phyloP scores from a whole-genome alignment of 2,113 vertebrate genomes.

The Lepidothrix coronata region DNA sequence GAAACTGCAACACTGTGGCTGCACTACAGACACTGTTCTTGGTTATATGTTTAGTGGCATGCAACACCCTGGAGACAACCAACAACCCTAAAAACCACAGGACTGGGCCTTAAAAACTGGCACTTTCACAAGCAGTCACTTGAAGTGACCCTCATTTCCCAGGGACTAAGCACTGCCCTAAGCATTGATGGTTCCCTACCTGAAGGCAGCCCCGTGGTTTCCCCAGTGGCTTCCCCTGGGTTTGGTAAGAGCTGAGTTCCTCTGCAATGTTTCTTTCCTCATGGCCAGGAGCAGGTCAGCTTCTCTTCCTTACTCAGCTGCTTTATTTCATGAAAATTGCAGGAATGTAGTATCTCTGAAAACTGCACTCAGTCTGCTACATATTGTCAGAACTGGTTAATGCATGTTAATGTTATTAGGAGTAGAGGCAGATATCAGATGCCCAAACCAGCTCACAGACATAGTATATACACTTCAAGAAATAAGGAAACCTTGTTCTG shows the following conservation, averaged over 20 bases:
- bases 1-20: not conserved
- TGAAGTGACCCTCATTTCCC: not conserved
- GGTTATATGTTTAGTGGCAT: not conserved
- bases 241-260: not conserved
- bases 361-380: not conserved
- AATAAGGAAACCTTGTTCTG: not conserved
- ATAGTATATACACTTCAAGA: not conserved
- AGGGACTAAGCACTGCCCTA: not conserved
- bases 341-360: not conserved
- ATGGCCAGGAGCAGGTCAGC: not conserved
- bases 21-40: not conserved
- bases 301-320: not conserved
- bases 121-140: not conserved
- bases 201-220: not conserved
- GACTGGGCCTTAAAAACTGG: not conserved
- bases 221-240: not conserved
- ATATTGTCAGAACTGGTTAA: not conserved
- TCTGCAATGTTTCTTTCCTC: not conserved
- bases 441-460: not conserved
- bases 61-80: fast-evolving
- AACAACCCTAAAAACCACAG: not conserved
- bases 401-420: not conserved
- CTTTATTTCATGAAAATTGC: not conserved
- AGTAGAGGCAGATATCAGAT: not conserved
- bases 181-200: not conserved